These are phyloP conservation scores for Erebia aethiops DNA, from an alignment of 2,888 invertebrate species.

Conservation along the genomic window DNA sequence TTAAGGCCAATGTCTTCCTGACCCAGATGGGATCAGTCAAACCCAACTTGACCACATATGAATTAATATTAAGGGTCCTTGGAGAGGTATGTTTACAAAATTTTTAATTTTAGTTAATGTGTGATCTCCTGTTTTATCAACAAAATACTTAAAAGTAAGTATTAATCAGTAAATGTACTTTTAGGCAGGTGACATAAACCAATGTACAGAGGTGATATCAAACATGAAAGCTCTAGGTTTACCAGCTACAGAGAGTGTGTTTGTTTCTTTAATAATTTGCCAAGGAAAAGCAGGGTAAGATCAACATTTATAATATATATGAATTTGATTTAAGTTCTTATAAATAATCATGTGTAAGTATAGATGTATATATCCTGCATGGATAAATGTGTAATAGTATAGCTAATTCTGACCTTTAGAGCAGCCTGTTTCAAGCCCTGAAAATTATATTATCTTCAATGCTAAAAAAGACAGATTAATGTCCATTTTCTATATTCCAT, in stretches of 20 bases:
- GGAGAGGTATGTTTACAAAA: conserved; percentile 68
- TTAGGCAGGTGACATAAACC: conserved; percentile 81
- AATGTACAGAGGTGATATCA: conserved; percentile 81
- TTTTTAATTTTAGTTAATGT: background rate
- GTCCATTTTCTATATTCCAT: too few species aligned
- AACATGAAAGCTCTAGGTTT: conserved; percentile 82
- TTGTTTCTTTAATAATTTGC: conserved; percentile 84
- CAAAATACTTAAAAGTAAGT: too few species aligned
- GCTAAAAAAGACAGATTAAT: too few species aligned
- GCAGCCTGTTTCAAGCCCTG: too few species aligned
- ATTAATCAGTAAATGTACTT: conserved; percentile 25
- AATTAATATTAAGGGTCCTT: conserved; percentile 80
- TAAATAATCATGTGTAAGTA: too few species aligned
- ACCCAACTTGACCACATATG: conserved; percentile 80
- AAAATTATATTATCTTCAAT: too few species aligned
- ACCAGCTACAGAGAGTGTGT: conserved; percentile 82
- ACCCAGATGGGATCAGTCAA: conserved; percentile 68
- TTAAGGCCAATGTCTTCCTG: conserved; percentile 75
- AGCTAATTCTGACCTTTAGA: too few species aligned
- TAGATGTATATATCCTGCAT: too few species aligned
- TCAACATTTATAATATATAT: background rate
- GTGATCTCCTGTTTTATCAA: background rate
- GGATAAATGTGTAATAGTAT: too few species aligned
- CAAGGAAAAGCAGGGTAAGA: conserved; percentile 82
- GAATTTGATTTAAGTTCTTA: too few species aligned